These are phyloP conservation scores for Pseudochirops cupreus DNA, from an alignment of 2,797 vertebrate species.

Conservation along the genomic window DNA sequence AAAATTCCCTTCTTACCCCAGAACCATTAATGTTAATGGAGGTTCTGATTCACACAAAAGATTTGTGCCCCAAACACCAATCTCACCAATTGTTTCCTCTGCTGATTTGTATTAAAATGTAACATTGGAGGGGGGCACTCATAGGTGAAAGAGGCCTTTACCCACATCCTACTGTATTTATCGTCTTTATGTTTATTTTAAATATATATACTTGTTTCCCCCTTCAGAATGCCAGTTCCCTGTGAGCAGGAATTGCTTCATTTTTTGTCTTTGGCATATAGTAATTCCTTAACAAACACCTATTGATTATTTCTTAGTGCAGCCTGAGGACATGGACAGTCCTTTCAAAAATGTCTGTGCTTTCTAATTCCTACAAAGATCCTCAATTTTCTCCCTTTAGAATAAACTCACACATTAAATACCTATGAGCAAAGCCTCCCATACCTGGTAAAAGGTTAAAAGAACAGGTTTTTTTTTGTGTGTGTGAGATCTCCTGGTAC, in stretches of 20 bases:
- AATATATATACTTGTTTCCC: not conserved
- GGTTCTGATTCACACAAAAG: not conserved
- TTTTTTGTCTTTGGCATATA: not conserved
- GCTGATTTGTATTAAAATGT: not conserved
- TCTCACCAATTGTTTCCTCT: not conserved
- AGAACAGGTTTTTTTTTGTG: not conserved
- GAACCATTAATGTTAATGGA: not conserved
- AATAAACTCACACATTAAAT: not conserved
- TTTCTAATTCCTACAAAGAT: not conserved
- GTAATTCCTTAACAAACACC: not conserved
- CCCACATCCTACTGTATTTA: not conserved
- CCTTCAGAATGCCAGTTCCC: not conserved
- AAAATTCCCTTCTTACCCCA: not conserved
- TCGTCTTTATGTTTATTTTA: not conserved
- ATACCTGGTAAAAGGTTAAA: not conserved
- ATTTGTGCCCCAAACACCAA: not conserved
- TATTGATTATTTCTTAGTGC: not conserved
- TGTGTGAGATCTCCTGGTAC: not conserved
- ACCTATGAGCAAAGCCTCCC: not conserved
- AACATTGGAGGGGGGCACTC: not conserved
- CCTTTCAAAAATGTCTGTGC: not conserved
- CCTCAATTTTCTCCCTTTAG: conserved; percentile 8
- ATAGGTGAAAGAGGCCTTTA: not conserved
- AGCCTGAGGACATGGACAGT: not conserved
- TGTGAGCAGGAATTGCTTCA: not conserved